Evolutionary conservation across 2,888 invertebrate genomes (phyloP).

Genomic region (Campaea margaritaria): DNA sequence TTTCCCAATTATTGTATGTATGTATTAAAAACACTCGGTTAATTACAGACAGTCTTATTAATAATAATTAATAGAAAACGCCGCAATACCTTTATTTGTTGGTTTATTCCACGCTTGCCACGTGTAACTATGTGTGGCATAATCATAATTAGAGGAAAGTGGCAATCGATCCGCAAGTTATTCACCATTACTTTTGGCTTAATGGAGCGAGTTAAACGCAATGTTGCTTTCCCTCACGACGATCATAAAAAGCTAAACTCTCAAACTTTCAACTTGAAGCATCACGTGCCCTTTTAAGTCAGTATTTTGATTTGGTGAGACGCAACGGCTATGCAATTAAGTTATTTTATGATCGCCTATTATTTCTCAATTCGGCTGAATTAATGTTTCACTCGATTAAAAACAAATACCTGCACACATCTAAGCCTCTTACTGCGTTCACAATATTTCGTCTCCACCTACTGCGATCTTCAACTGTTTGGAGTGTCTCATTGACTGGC

Average conservation of each 20-base stretch:
- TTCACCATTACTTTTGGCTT: constrained; percentile 10
- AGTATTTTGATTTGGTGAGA: constrained; percentile 17
- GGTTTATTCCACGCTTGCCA: too few species aligned
- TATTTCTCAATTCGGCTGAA: constrained; percentile 10
- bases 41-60: too few species aligned
- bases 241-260: constrained; percentile 24
- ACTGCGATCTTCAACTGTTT: too few species aligned
- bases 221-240: constrained; percentile 51
- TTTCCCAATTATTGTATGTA: too few species aligned
- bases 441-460: too few species aligned
- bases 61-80: too few species aligned
- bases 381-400: constrained; percentile 8
- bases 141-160: constrained; percentile 11
- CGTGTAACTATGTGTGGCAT: not conserved
- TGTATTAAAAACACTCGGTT: too few species aligned
- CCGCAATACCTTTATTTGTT: too few species aligned
- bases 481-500: too few species aligned
- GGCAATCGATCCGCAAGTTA: constrained; percentile 10
- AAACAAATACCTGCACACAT: constrained; percentile 7
- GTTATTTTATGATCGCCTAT: constrained; percentile 7
- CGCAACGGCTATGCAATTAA: constrained; percentile 1
- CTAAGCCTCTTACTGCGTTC: too few species aligned
- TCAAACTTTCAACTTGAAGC: constrained; percentile 11
- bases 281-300: constrained; percentile 14
- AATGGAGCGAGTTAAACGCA: constrained; percentile 27